phyloP scores from a whole-genome alignment of 1,140 invertebrate genomes.

The Plutomurus gul region DNA sequence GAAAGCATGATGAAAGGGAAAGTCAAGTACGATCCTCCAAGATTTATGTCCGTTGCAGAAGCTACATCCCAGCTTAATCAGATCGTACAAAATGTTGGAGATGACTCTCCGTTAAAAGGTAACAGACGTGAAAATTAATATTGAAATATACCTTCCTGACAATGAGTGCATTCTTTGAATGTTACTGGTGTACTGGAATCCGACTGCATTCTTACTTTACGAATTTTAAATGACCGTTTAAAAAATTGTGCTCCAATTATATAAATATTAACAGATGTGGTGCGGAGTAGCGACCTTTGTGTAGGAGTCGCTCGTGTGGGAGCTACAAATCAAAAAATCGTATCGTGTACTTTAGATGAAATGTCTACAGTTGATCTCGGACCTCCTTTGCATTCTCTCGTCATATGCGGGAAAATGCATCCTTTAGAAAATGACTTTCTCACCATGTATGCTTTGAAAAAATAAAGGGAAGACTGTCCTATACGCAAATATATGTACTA shows the following conservation, averaged over 20 bases:
- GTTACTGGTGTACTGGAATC: too few relatives aligned
- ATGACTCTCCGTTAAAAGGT: background rate
- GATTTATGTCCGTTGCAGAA: conserved; percentile 87
- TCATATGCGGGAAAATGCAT: conserved; percentile 84
- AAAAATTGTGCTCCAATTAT: background rate
- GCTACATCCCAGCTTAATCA: conserved; percentile 81
- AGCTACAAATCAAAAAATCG: conserved; percentile 78
- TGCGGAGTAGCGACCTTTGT: conserved; percentile 66
- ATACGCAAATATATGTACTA: background rate
- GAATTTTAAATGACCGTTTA: too few relatives aligned
- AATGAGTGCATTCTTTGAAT: too few relatives aligned
- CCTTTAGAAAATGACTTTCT: conserved; percentile 90
- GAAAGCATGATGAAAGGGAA: conserved; percentile 90
- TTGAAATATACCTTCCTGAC: background rate
- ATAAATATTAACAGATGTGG: conserved; percentile 57
- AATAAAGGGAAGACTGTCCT: background rate
- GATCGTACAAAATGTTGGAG: conserved; percentile 25
- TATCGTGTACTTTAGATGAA: conserved; percentile 70
- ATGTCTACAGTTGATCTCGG: conserved; percentile 82
- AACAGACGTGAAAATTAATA: too few relatives aligned
- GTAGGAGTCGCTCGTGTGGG: conserved; percentile 91
- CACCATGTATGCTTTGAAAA: background rate
- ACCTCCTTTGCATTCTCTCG: conserved; percentile 86
- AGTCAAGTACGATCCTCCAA: conserved; percentile 88
- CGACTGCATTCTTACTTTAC: too few relatives aligned